Percentiles rank a stretch among this genome's conserved stretches.
These are phyloP conservation scores for Echinarachnius parma DNA, from an alignment of 53 echinoderm and acorn worm species.

Conservation along the genomic window DNA sequence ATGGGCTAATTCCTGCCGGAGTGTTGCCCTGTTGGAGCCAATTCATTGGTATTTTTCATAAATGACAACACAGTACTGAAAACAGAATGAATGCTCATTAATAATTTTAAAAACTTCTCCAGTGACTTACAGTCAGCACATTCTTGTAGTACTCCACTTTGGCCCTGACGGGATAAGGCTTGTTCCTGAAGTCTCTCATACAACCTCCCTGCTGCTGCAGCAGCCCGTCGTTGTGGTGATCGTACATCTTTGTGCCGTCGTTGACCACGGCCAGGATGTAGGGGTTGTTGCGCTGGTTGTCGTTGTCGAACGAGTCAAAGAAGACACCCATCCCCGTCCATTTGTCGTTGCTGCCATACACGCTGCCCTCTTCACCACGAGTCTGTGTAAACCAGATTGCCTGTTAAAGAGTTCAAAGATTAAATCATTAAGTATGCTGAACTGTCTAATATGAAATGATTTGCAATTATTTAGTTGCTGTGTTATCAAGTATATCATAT, in stretches of 20 bases:
- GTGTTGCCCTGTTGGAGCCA: too few relatives aligned
- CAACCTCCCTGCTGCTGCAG: slow-evolving; percentile 91
- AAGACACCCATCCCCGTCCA: slow-evolving; percentile 96
- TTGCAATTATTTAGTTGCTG: too few relatives aligned
- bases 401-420: slow-evolving; percentile 23
- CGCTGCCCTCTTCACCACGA: slow-evolving; percentile 57
- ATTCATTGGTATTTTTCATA: too few relatives aligned
- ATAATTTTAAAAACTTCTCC: too few relatives aligned
- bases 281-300: slow-evolving; percentile 94
- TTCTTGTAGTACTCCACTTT: slow-evolving; percentile 98
- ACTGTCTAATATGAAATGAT: too few relatives aligned
- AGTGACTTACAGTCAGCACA: slow-evolving; percentile 76
- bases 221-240: slow-evolving; percentile 88
- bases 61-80: background rate
- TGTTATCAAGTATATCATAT: too few relatives aligned
- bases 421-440: background rate
- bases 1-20: too few relatives aligned
- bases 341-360: slow-evolving; percentile 83
- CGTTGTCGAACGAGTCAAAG: slow-evolving; percentile 99
- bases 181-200: slow-evolving; percentile 93
- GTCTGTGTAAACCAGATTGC: slow-evolving; percentile 82
- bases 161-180: slow-evolving; percentile 92
- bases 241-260: slow-evolving; percentile 80
- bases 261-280: slow-evolving; percentile 83
- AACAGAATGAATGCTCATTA: too few relatives aligned